These are phyloP conservation scores for Macrotis lagotis DNA, from an alignment of 2,113 vertebrate species.

Conservation along the genomic window DNA sequence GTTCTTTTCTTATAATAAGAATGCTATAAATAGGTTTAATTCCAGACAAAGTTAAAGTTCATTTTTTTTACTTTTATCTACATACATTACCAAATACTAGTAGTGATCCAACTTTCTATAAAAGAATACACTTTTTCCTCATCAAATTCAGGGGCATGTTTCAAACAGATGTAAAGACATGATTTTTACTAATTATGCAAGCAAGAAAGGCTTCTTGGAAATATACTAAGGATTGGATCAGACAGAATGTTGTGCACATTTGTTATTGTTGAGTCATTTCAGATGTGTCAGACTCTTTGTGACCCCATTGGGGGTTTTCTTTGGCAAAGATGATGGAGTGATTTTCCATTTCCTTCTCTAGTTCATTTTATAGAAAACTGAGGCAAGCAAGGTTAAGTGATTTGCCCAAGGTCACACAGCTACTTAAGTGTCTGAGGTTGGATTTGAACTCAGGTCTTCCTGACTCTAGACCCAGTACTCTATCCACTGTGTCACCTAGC, in stretches of 20 bases:
- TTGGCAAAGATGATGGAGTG: not conserved
- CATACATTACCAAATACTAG: not conserved
- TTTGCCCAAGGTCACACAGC: not conserved
- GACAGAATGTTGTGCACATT: not conserved
- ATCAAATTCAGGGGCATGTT: not conserved
- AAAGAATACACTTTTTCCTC: constrained; percentile 12
- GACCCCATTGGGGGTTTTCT: not conserved
- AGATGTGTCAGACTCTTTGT: not conserved
- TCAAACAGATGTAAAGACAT: not conserved
- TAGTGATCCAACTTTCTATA: not conserved
- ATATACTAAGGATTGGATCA: not conserved
- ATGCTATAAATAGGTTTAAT: not conserved
- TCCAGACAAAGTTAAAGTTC: not conserved
- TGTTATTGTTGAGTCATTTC: not conserved
- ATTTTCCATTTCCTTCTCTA: not conserved
- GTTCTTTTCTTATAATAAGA: not conserved
- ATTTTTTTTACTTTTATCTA: not conserved
- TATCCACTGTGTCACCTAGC: not conserved
- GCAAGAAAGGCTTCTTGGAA: not conserved
- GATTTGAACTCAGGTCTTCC: not conserved
- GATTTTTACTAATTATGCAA: not conserved
- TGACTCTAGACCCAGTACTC: not conserved
- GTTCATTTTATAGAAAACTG: not conserved
- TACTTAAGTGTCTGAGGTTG: not conserved
- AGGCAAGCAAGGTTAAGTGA: not conserved